A percentile compares a stretch with the other conserved stretches of the same genome.
phyloP scores from a whole-genome alignment of 2,888 invertebrate species.

The Physocephala rufipes region DNA sequence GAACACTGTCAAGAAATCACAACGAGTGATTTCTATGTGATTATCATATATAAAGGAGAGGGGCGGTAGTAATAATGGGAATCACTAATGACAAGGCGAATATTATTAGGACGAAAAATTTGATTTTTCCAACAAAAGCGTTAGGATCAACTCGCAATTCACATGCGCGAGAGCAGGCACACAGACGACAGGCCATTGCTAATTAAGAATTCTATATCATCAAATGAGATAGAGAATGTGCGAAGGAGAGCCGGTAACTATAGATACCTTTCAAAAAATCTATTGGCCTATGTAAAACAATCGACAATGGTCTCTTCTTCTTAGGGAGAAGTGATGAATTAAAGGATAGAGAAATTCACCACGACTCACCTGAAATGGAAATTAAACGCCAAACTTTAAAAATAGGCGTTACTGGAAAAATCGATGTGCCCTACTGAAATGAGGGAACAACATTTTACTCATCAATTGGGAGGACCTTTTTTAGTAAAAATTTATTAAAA shows the following conservation, averaged over 20 bases:
- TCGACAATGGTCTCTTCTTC: not conserved
- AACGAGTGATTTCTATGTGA: not conserved
- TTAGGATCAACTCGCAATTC: too few species aligned
- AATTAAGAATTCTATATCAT: not conserved
- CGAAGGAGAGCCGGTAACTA: not conserved
- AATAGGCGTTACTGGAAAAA: constrained; percentile 27
- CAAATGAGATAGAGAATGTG: too few species aligned
- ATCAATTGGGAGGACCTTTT: too few species aligned
- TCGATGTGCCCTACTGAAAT: not conserved
- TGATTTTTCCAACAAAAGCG: too few species aligned
- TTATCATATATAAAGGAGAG: too few species aligned
- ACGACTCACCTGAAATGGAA: constrained; percentile 3
- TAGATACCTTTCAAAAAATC: not conserved
- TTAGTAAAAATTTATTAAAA: too few species aligned
- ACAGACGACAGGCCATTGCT: not conserved
- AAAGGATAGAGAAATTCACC: not conserved
- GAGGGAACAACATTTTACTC: not conserved
- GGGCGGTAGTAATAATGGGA: too few species aligned
- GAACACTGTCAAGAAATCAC: constrained; percentile 21
- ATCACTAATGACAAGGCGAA: too few species aligned
- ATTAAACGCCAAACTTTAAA: constrained; percentile 27
- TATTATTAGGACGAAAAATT: too few species aligned
- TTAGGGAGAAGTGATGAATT: not conserved
- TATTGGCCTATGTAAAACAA: not conserved
- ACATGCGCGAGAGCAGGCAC: too few species aligned